These are phyloP conservation scores for Aurelia aurita complex sp. Pacific DNA, from an alignment of 30 jellyfish, hydroid and myxozoan genomes.

Conservation along the genomic window DNA sequence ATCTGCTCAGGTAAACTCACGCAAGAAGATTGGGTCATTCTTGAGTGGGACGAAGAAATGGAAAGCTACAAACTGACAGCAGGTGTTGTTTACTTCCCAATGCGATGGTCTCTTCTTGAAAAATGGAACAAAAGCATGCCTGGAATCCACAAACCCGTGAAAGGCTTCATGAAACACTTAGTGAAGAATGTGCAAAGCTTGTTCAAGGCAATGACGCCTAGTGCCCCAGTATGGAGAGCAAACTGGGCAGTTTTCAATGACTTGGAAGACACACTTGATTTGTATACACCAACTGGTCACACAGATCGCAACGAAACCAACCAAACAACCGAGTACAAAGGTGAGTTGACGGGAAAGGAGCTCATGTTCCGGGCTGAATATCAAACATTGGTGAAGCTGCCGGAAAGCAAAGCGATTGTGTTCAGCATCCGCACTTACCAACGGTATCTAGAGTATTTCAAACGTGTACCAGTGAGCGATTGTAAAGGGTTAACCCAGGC, in stretches of 20 bases:
- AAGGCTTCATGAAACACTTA: slow-evolving; percentile 72
- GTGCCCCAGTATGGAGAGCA: slow-evolving; percentile 85
- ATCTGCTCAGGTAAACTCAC: slow-evolving; percentile 45
- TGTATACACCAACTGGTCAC: slow-evolving; percentile 77
- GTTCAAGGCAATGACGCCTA: slow-evolving; percentile 72
- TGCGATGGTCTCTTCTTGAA: slow-evolving; percentile 87
- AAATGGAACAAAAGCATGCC: slow-evolving; percentile 80
- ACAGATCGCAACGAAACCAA: slow-evolving; percentile 58
- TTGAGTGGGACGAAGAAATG: slow-evolving; percentile 75
- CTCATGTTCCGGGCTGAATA: slow-evolving; percentile 81
- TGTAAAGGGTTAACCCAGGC: slow-evolving; percentile 69
- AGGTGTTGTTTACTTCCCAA: slow-evolving; percentile 85
- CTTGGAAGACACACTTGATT: slow-evolving; percentile 68
- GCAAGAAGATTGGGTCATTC: slow-evolving; percentile 89
- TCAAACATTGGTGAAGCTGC: slow-evolving; percentile 78
- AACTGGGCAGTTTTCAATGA: slow-evolving; percentile 89
- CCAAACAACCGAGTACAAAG: slow-evolving; percentile 42
- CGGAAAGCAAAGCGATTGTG: slow-evolving; percentile 78
- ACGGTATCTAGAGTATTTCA: slow-evolving; percentile 72
- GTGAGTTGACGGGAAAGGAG: slow-evolving; percentile 80
- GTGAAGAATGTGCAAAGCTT: slow-evolving; percentile 58
- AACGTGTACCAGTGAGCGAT: slow-evolving; percentile 49
- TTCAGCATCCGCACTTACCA: slow-evolving; percentile 89
- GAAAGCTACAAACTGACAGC: slow-evolving; percentile 73
- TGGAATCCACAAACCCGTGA: slow-evolving; percentile 81